phyloP scores from a whole-genome alignment of 2,113 vertebrate species.

The Nibea coibor region DNA sequence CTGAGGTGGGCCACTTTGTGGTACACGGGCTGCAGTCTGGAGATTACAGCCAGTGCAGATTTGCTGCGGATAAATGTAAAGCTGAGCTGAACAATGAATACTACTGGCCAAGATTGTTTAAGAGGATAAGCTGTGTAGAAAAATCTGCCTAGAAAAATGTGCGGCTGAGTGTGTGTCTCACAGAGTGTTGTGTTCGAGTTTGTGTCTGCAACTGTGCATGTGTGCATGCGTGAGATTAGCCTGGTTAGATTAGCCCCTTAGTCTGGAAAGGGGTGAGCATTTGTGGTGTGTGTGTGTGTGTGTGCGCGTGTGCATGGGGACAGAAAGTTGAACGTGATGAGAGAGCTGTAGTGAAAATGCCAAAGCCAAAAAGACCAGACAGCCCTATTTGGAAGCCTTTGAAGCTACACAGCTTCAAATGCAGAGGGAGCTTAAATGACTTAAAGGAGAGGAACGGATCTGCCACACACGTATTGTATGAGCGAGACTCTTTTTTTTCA shows the following conservation, averaged over 20 bases:
- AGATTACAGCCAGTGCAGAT: constrained; percentile 72
- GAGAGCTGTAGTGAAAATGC: constrained; percentile 46
- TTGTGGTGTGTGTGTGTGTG: constrained; percentile 16
- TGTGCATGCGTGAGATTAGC: constrained; percentile 34
- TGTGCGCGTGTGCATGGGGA: constrained; percentile 10
- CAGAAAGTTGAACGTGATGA: constrained; percentile 42
- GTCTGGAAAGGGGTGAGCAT: constrained; percentile 5
- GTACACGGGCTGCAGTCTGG: constrained; percentile 50
- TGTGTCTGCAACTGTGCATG: constrained; percentile 20
- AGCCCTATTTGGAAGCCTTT: constrained; percentile 54
- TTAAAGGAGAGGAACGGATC: constrained; percentile 27
- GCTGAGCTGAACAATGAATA: constrained; percentile 74
- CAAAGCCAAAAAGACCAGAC: constrained; percentile 54
- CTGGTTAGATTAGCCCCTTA: not conserved
- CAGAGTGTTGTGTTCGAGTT: constrained; percentile 16
- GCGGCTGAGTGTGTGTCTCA: constrained; percentile 44
- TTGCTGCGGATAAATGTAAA: constrained; percentile 73
- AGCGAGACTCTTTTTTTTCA: not conserved
- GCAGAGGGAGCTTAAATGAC: constrained; percentile 48
- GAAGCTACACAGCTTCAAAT: constrained; percentile 57
- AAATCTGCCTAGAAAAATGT: too few species aligned
- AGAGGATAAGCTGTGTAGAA: constrained; percentile 71
- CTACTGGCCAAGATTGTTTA: constrained; percentile 71
- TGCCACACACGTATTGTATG: constrained; percentile 9
- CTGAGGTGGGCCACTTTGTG: constrained; percentile 48